phyloP scores from a whole-genome alignment of 1,140 invertebrate genomes.

The Anoplolepis gracilipes region DNA sequence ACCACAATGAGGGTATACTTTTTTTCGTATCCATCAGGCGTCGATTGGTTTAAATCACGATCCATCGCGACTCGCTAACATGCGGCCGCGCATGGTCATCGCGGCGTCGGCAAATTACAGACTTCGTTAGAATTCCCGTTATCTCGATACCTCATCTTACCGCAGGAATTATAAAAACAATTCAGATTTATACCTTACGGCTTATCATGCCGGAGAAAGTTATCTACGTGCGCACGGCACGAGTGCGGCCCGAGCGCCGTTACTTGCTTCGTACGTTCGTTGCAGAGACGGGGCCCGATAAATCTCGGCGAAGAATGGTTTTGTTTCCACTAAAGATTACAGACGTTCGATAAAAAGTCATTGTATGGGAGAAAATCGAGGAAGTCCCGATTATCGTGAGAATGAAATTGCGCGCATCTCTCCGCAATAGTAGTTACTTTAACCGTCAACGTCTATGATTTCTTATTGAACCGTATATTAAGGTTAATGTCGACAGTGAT shows the following conservation, averaged over 20 bases:
- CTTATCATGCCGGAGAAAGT: constrained; percentile 79
- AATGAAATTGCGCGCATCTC: constrained; percentile 48
- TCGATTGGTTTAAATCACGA: constrained; percentile 75
- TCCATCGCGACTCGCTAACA: constrained; percentile 64
- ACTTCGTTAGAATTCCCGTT: constrained; percentile 80
- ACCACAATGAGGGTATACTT: constrained; percentile 16
- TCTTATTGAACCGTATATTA: constrained; percentile 39
- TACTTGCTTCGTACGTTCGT: constrained; percentile 38
- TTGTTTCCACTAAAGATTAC: constrained; percentile 74
- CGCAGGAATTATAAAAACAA: constrained; percentile 80
- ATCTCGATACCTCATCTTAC: constrained; percentile 77
- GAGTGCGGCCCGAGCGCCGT: constrained; percentile 43
- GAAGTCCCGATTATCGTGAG: constrained; percentile 55
- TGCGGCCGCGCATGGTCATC: constrained; percentile 50
- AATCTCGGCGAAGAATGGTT: constrained; percentile 70
- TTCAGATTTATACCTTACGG: constrained; percentile 80
- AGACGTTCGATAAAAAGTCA: constrained; percentile 71
- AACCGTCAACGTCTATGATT: constrained; percentile 34
- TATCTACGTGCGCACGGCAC: constrained; percentile 73
- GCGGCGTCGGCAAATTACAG: constrained; percentile 76
- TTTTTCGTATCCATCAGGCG: constrained; percentile 62
- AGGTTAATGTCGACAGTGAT: constrained; percentile 36
- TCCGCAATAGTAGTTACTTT: constrained; percentile 37
- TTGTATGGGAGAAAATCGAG: constrained; percentile 46
- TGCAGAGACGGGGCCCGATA: constrained; percentile 63